A percentile compares a stretch with the other conserved stretches of the same genome.
Conservation (phyloP, 2,797 vertebrate genomes). For the Saguinus oedipus region DNA sequence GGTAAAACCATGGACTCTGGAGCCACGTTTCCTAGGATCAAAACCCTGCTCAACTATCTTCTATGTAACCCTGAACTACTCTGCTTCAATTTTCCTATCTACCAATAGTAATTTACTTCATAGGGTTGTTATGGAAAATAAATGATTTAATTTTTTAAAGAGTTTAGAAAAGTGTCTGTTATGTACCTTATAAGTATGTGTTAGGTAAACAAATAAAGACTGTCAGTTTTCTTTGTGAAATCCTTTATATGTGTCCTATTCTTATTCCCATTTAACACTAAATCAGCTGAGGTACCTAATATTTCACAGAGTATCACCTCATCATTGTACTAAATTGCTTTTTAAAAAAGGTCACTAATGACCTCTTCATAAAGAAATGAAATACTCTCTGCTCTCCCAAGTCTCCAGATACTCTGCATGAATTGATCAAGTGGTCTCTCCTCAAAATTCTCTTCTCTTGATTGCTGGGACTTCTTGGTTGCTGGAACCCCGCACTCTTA, state of each 20-base stretch:
- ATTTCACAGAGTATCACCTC: constrained; percentile 19
- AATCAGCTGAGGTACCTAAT: constrained; percentile 4
- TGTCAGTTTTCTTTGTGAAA: constrained; percentile 22
- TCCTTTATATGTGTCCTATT: neutral
- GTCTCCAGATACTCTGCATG: neutral
- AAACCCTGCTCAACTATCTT: constrained; percentile 11
- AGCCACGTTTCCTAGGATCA: neutral
- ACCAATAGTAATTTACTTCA: constrained; percentile 8
- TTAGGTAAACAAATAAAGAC: neutral
- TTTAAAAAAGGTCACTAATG: neutral
- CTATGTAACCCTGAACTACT: neutral
- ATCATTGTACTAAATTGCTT: neutral
- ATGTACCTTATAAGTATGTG: neutral
- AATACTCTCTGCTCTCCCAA: neutral
- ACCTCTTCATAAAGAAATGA: constrained; percentile 2
- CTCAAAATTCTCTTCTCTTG: constrained; percentile 34
- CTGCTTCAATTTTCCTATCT: constrained; percentile 28
- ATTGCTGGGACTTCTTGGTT: constrained; percentile 15
- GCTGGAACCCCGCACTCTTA: neutral
- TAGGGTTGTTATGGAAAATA: neutral
- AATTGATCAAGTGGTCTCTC: neutral
- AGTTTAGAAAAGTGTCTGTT: neutral
- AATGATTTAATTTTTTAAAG: constrained; percentile 40
- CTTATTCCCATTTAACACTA: constrained; percentile 18
- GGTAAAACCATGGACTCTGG: neutral